These are phyloP conservation scores for Crocidura indochinensis DNA, from an alignment of 2,797 vertebrate genomes.

Conservation along the genomic window DNA sequence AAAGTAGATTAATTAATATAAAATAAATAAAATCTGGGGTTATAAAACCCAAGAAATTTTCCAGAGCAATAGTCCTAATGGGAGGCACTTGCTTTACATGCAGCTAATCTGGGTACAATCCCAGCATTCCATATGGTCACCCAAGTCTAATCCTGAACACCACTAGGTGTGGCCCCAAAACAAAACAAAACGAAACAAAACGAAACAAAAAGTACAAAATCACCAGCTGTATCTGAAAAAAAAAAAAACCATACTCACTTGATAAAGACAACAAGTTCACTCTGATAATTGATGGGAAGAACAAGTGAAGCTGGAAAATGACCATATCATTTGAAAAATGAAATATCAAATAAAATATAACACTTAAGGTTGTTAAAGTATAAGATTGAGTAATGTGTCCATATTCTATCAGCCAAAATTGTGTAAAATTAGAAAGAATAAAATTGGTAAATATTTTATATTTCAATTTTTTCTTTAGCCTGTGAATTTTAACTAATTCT, in stretches of 20 bases:
- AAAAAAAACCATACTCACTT: no score
- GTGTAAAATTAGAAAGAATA: slow-evolving; percentile 82
- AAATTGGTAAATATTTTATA: slow-evolving; percentile 78
- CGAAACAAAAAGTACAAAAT: no score
- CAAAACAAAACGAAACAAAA: no score
- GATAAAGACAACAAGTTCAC: slow-evolving; percentile 93
- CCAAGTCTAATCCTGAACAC: no score
- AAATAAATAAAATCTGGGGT: slow-evolving; percentile 85
- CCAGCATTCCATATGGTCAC: no score
- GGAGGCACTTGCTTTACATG: no score
- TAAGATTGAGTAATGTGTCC: slow-evolving; percentile 22
- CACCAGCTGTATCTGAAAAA: slow-evolving; percentile 78
- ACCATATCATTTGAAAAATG: slow-evolving; percentile 88
- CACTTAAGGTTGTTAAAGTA: slow-evolving; percentile 25
- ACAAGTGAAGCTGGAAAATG: slow-evolving; percentile 91
- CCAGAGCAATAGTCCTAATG: neutral
- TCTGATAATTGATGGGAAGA: slow-evolving; percentile 95
- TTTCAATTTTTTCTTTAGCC: slow-evolving; percentile 51
- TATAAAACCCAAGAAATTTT: no score
- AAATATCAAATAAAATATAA: slow-evolving; percentile 62
- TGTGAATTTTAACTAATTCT: slow-evolving; percentile 28
- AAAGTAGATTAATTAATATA: slow-evolving; percentile 91
- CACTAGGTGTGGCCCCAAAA: no score
- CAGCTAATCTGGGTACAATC: no score
- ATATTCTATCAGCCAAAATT: neutral